These are phyloP conservation scores for Papilio polyxenes DNA, from an alignment of 1,140 invertebrate genomes.

Conservation along the genomic window DNA sequence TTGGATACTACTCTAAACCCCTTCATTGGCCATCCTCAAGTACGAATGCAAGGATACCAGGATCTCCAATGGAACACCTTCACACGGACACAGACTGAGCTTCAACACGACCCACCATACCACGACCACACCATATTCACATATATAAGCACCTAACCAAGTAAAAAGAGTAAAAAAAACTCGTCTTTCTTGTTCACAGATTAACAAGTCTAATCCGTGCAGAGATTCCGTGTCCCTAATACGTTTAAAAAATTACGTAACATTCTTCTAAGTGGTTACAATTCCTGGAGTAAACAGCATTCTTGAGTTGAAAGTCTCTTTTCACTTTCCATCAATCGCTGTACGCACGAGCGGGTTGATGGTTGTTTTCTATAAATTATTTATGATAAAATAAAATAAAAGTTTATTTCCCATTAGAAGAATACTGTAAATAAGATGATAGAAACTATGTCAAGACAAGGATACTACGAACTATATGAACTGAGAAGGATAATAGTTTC, in stretches of 20 bases:
- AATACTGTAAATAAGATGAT: background rate
- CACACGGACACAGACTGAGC: too few relatives aligned
- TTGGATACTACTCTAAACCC: too few relatives aligned
- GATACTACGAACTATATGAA: background rate
- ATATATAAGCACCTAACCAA: background rate
- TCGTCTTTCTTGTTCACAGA: background rate
- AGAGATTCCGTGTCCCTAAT: slow-evolving; percentile 28
- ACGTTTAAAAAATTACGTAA: slow-evolving; percentile 10
- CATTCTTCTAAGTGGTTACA: slow-evolving; percentile 25
- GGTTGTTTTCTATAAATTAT: slow-evolving; percentile 38
- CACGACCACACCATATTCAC: too few relatives aligned
- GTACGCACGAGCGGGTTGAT: slow-evolving; percentile 40
- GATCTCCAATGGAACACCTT: too few relatives aligned
- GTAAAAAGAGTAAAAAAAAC: slow-evolving; percentile 10
- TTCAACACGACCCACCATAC: too few relatives aligned
- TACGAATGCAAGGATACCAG: too few relatives aligned
- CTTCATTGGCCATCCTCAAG: too few relatives aligned
- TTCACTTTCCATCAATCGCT: slow-evolving; percentile 43
- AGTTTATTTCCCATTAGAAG: background rate
- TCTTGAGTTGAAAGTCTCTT: slow-evolving; percentile 44
- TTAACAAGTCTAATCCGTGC: background rate
- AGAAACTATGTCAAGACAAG: background rate
- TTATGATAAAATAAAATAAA: slow-evolving; percentile 11
- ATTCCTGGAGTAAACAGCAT: slow-evolving; percentile 42
- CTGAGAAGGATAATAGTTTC: too few relatives aligned